These are phyloP conservation scores for Odontothrips loti DNA, from an alignment of 2,888 invertebrate genomes.

Conservation along the genomic window DNA sequence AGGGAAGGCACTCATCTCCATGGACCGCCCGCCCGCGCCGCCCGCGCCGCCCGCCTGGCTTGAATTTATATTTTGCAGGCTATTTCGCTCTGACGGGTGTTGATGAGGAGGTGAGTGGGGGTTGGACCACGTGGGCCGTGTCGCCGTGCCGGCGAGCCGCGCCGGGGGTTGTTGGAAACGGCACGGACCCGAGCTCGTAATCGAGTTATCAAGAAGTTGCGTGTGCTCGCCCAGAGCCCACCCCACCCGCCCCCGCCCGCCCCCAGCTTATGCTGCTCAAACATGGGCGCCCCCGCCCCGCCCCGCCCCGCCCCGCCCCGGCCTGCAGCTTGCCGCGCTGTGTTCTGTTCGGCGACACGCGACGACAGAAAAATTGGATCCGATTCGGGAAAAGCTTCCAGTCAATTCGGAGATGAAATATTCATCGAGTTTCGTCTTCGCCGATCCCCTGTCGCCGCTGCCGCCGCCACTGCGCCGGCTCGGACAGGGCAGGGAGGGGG, in stretches of 20 bases:
- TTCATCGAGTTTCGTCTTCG: constrained; percentile 10
- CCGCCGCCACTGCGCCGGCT: not conserved
- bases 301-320: no score
- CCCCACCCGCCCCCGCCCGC: not conserved
- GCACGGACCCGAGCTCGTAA: not conserved
- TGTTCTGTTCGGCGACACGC: not conserved
- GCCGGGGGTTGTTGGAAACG: not conserved
- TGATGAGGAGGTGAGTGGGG: not conserved
- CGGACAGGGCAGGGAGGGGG: not conserved
- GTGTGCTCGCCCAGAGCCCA: not conserved
- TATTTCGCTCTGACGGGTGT: constrained; percentile 13
- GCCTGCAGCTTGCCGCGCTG: no score
- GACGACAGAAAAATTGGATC: constrained; percentile 17
- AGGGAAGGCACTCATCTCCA: constrained; percentile 1
- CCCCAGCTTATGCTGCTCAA: not conserved
- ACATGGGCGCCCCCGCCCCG: not conserved
- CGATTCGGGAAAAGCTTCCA: constrained; percentile 18
- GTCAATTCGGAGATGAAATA: constrained; percentile 1
- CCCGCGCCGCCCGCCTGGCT: not conserved
- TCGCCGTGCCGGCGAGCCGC: not conserved
- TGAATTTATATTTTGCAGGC: constrained; percentile 24
- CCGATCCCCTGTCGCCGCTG: not conserved
- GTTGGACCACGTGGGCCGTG: not conserved
- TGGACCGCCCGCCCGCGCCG: not conserved
- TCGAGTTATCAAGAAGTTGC: constrained; percentile 26